Evolutionary conservation across 2,797 vertebrate genomes (phyloP).

Genomic region (Bucorvus abyssinicus): DNA sequence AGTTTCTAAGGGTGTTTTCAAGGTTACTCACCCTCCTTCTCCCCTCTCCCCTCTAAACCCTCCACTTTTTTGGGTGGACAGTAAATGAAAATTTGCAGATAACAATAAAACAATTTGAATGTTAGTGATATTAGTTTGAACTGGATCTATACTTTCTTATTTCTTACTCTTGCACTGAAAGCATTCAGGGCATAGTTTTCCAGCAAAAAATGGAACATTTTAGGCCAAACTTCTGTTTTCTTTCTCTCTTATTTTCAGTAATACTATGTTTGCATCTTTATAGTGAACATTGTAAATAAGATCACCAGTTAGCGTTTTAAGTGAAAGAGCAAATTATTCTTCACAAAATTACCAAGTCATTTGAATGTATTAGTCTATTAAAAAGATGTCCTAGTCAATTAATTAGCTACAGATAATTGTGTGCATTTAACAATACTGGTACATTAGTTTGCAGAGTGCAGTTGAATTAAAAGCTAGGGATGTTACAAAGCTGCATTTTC

Average conservation of each 20-base stretch:
- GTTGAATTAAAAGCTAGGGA: slow-evolving; percentile 9
- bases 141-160: background rate
- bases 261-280: slow-evolving; percentile 1
- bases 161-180: background rate
- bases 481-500: background rate
- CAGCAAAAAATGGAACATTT: background rate
- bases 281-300: slow-evolving; percentile 18
- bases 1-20: background rate
- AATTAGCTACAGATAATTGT: slow-evolving; percentile 61
- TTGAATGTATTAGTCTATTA: slow-evolving; percentile 48
- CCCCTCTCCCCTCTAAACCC: background rate
- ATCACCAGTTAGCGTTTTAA: slow-evolving; percentile 14
- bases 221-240: background rate
- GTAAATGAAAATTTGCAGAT: background rate
- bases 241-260: background rate
- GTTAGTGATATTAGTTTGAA: background rate
- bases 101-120: background rate
- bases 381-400: slow-evolving; percentile 38
- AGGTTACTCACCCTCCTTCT: background rate
- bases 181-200: background rate
- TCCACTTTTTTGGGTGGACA: background rate
- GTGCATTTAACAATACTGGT: slow-evolving; percentile 27
- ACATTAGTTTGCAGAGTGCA: slow-evolving; percentile 32
- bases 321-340: slow-evolving; percentile 48
- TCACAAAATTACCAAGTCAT: slow-evolving; percentile 58